phyloP scores from a whole-genome alignment of 2,888 invertebrate genomes.

The Drosophila picticornis region DNA sequence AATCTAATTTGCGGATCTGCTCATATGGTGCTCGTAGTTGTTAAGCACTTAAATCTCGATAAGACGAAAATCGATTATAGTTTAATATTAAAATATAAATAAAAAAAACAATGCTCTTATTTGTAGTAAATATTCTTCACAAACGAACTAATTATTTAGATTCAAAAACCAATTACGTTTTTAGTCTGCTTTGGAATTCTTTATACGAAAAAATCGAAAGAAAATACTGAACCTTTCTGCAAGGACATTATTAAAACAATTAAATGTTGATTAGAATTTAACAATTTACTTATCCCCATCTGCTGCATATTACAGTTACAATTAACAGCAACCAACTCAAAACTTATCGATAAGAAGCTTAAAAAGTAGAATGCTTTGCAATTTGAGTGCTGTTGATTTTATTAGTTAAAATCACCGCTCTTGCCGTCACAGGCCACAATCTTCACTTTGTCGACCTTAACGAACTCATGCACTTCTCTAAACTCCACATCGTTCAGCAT shows the following conservation, averaged over 20 bases:
- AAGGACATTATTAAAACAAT: constrained; percentile 21
- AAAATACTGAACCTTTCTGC: background rate
- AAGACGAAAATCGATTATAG: background rate
- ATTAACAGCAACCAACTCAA: constrained; percentile 21
- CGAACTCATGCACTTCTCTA: constrained; percentile 96
- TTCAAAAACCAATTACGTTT: background rate
- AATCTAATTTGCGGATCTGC: background rate
- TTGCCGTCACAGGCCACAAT: constrained; percentile 99
- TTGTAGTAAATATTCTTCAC: background rate
- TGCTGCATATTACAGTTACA: constrained; percentile 6
- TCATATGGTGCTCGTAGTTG: background rate
- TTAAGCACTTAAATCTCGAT: background rate
- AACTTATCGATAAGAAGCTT: constrained; percentile 57
- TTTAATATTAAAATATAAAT: background rate
- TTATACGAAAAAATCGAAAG: background rate
- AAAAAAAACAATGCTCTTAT: background rate
- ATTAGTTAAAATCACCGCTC: constrained; percentile 87
- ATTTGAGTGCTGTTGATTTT: constrained; percentile 9
- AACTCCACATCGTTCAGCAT: constrained; percentile 99
- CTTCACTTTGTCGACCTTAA: constrained; percentile 97
- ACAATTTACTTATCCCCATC: constrained; percentile 41
- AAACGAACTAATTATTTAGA: background rate
- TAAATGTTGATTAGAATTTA: constrained; percentile 39
- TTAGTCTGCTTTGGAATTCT: background rate
- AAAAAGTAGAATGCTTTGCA: constrained; percentile 46